Evolutionary conservation across 2,888 invertebrate species (phyloP), one percentile per base, ranked within the genome.

Genomic region (Amblyjoppa fuscipennis): DNA sequence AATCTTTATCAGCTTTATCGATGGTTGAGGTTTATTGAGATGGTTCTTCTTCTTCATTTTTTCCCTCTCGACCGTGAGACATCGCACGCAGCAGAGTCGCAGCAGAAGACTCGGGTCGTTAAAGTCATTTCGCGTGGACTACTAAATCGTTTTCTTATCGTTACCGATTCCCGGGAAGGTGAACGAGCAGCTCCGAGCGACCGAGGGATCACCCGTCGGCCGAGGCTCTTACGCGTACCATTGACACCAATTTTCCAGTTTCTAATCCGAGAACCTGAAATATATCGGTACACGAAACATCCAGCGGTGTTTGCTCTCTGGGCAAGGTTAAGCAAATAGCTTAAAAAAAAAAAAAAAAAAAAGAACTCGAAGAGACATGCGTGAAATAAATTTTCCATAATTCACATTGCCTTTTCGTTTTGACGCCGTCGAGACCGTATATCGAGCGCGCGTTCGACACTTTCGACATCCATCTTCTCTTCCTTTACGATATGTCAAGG

Each of bases 401-500:
- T 28, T 41, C 45, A 16, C 49, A 4, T 28, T 34, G 59, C 41
- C n/a, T 9, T 45, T 25, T 61, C 49, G 61, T 78, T 77, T 69
- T 34, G 53, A 66, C 53, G 69, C 53, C 66, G 34, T 41, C 56
- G 53, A 45, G 59, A 59, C 59, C 25, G 28, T 25, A 28, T 38
- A 69, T 34, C 61, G 61, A n/a, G 56, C 38, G 86, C 84, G 89
- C 89, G 88, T 64, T 77, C 56, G 66, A 59, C 53, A 59, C 49
- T 70, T 53, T 56, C 13, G 11, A 73, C 45, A 34, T 16, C 2
- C 16, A 49, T 53, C 66, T 73, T 51, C 68, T 80, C 16, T 81
- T 75, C 70, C 68, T 75, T 84, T 83, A 83, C 87, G 89, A 83
- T 88, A 76, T 92, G 92, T 92, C 91, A 92, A 92, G 91, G 92